Evolutionary conservation across 2,888 invertebrate species (phyloP).

Genomic region (Drosophila neoperkinsi): DNA sequence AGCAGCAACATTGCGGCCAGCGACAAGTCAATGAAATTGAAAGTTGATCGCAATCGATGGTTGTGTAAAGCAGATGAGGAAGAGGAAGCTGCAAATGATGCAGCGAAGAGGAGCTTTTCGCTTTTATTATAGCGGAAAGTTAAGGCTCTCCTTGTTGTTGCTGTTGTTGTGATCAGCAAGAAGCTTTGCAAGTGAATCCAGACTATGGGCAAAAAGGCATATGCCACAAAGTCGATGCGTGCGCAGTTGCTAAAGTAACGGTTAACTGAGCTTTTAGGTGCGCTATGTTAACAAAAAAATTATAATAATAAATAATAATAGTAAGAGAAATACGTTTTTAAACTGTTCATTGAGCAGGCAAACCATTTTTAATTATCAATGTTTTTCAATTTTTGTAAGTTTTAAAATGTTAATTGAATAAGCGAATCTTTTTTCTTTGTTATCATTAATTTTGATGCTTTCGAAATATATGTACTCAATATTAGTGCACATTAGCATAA

Average conservation of each 20-base stretch:
- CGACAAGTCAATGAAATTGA: slow-evolving; percentile 69
- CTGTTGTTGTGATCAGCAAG: slow-evolving; percentile 21
- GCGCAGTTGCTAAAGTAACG: background rate
- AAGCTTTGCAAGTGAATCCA: slow-evolving; percentile 7
- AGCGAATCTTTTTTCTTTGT: background rate
- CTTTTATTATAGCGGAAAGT: slow-evolving; percentile 22
- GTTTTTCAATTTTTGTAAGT: background rate
- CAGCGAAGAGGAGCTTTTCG: slow-evolving; percentile 21
- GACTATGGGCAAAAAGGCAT: slow-evolving; percentile 14
- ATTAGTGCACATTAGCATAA: background rate
- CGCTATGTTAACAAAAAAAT: background rate
- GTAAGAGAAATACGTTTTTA: background rate
- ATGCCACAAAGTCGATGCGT: slow-evolving; percentile 3
- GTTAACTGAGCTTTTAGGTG: background rate
- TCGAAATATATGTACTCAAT: background rate
- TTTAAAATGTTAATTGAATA: background rate
- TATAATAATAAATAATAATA: background rate
- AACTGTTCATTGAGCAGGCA: background rate
- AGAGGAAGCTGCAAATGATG: slow-evolving; percentile 16
- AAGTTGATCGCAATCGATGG: slow-evolving; percentile 65
- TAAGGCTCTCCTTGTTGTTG: slow-evolving; percentile 6
- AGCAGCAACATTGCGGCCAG: slow-evolving; percentile 3
- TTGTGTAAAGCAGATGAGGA: slow-evolving; percentile 17
- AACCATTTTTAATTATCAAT: background rate
- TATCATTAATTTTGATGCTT: background rate